These are phyloP conservation scores for Strigamia transsilvanica DNA, from an alignment of 2,888 invertebrate species.

Conservation along the genomic window DNA sequence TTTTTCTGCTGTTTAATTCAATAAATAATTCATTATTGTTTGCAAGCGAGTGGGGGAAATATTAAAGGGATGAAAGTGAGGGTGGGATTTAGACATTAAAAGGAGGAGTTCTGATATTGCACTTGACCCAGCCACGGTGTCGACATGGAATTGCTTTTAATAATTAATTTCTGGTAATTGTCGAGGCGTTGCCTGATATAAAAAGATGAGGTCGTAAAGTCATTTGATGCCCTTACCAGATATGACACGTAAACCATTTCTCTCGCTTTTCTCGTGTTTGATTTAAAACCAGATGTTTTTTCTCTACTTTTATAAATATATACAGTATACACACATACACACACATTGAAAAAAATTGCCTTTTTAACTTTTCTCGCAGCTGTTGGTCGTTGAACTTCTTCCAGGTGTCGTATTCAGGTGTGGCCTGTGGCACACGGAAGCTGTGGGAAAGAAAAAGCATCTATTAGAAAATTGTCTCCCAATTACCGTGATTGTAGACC, in stretches of 20 bases:
- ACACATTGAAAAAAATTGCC: background rate
- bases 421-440: slow-evolving; percentile 31
- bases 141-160: slow-evolving; percentile 27
- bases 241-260: background rate
- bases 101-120: slow-evolving; percentile 17
- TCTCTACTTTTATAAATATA: background rate
- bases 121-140: slow-evolving; percentile 16
- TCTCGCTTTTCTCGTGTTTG: background rate
- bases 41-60: background rate
- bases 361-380: background rate
- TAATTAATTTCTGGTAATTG: slow-evolving; percentile 31
- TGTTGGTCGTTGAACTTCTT: background rate
- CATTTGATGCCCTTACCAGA: slow-evolving; percentile 10
- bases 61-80: background rate
- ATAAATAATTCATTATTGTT: background rate
- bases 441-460: background rate
- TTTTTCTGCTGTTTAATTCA: background rate
- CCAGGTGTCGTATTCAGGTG: background rate
- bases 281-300: background rate
- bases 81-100: slow-evolving; percentile 24
- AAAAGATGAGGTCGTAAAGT: slow-evolving; percentile 14
- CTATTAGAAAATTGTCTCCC: slow-evolving; percentile 30
- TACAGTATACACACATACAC: too few relatives aligned
- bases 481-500: slow-evolving; percentile 24
- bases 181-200: slow-evolving; percentile 24